A percentile compares a stretch with the other conserved stretches of the same genome.
Conservation (phyloP, 2,113 vertebrate genomes). For the Eurystomus gularis region DNA sequence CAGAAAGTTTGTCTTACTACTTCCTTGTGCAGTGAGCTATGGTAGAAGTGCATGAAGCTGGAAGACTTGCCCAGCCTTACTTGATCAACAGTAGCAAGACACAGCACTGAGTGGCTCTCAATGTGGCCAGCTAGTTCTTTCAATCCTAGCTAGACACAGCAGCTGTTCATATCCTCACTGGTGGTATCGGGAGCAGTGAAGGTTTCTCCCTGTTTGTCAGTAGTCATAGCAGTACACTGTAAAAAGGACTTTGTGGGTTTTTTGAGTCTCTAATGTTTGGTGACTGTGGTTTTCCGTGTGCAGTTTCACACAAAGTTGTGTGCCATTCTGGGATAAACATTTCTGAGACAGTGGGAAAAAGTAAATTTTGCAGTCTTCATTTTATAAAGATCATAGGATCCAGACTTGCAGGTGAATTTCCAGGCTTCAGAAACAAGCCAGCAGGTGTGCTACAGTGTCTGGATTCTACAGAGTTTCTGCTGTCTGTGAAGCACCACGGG, state of each 20-base stretch:
- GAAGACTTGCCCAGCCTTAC: not conserved
- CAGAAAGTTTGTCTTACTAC: not conserved
- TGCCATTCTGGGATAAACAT: not conserved
- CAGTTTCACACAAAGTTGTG: rapidly evolving
- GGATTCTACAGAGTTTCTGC: not conserved
- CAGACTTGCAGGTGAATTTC: not conserved
- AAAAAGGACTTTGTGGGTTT: not conserved
- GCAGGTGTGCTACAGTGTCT: not conserved
- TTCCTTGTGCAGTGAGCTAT: not conserved
- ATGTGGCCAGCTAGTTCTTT: not conserved
- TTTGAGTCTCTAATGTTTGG: not conserved
- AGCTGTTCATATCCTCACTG: rapidly evolving
- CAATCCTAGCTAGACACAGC: not conserved
- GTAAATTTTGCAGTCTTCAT: not conserved
- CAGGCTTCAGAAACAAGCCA: not conserved
- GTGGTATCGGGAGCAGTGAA: not conserved
- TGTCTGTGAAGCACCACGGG: not conserved
- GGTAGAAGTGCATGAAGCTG: not conserved
- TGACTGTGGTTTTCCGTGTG: rapidly evolving
- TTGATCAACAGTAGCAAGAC: not conserved
- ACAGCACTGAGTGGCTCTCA: rapidly evolving
- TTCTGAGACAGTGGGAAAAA: not conserved
- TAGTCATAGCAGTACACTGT: not conserved
- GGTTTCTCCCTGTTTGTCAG: not conserved
- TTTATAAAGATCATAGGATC: not conserved